Percentiles rank a stretch among this genome's conserved stretches.
phyloP scores from a whole-genome alignment of 2,113 vertebrate species.

The Apodemus sylvaticus region DNA sequence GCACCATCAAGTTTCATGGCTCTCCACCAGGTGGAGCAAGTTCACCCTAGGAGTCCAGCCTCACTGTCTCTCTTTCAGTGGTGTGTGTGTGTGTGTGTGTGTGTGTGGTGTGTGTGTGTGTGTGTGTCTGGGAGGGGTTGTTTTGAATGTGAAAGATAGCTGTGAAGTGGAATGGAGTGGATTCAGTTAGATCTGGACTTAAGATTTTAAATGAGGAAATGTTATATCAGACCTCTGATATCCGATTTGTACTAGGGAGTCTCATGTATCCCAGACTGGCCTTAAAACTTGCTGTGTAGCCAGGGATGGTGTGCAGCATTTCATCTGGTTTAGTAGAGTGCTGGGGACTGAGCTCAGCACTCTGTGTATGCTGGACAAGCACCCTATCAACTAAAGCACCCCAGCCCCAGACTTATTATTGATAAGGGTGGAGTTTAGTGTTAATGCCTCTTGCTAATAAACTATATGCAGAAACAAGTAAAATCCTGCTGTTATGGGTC shows the following conservation, averaged over 20 bases:
- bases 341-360: neutral
- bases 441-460: neutral
- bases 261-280: neutral
- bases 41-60: neutral
- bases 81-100: neutral
- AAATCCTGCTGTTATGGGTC: neutral
- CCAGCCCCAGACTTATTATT: neutral
- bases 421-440: neutral
- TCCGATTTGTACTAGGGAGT: neutral
- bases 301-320: neutral
- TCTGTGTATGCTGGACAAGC: neutral
- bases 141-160: neutral
- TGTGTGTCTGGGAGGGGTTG: neutral
- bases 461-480: neutral
- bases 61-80: neutral
- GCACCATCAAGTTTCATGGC: neutral
- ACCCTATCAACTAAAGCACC: neutral
- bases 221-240: neutral
- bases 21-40: slow-evolving; percentile 60
- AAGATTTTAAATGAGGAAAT: neutral
- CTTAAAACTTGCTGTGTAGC: neutral
- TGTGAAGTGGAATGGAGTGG: neutral
- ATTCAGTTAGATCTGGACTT: neutral
- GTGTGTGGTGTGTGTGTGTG: neutral
- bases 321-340: neutral